Percentiles rank a stretch among this genome's conserved stretches.
These are phyloP conservation scores for Lasioglossum marginatum DNA, from an alignment of 2,888 invertebrate species.

Conservation along the genomic window DNA sequence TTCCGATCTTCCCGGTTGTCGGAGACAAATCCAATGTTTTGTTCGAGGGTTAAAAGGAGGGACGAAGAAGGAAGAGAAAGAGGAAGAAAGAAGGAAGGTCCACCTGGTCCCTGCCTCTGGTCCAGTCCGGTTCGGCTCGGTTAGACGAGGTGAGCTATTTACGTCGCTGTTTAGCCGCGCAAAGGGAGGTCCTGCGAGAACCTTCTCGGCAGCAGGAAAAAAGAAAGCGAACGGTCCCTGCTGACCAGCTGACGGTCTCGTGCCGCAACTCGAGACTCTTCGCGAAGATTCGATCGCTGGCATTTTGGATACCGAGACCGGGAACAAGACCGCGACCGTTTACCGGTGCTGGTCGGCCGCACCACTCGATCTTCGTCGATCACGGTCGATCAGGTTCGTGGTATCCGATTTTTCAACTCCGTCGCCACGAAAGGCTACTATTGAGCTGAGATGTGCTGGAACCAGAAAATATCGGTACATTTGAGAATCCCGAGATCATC, in stretches of 20 bases:
- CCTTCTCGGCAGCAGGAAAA: conserved; percentile 5
- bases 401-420: background rate
- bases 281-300: conserved; percentile 75
- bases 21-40: background rate
- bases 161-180: background rate
- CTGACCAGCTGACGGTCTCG: conserved; percentile 80
- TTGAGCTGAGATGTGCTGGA: background rate
- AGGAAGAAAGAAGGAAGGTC: conserved; percentile 7
- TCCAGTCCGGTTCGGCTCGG: background rate
- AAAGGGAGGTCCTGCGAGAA: background rate
- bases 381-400: background rate
- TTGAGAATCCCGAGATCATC: background rate
- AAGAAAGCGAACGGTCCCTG: conserved; percentile 55
- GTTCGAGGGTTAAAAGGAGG: background rate
- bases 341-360: background rate
- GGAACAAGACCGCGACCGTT: background rate
- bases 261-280: conserved; percentile 77
- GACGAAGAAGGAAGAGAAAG: conserved; percentile 16
- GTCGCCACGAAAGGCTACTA: background rate
- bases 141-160: background rate
- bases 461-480: background rate
- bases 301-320: conserved; percentile 72
- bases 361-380: background rate
- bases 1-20: background rate
- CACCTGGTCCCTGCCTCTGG: background rate